Evolutionary conservation across 2,797 vertebrate genomes (phyloP).

Genomic region (Myiotriccus ornatus): DNA sequence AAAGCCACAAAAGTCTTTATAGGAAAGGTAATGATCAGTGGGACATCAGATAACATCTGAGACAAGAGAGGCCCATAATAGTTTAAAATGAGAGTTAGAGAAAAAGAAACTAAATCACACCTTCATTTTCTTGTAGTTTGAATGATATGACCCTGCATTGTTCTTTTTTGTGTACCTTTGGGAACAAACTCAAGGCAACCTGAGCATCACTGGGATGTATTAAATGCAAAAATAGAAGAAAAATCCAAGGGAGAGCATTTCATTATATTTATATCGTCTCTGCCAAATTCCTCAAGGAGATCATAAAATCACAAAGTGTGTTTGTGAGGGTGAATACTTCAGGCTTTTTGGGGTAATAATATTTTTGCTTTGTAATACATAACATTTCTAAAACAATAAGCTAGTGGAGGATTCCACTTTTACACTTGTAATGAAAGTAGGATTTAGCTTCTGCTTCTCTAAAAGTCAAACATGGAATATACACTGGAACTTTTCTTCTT

Average conservation of each 20-base stretch:
- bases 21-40: conserved; percentile 79
- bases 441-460: conserved; percentile 37
- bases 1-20: conserved; percentile 84
- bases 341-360: neutral
- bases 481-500: conserved; percentile 29
- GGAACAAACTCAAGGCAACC: neutral
- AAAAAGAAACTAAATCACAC: neutral
- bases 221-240: conserved; percentile 45
- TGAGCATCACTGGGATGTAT: neutral
- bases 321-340: neutral
- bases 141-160: fast-evolving
- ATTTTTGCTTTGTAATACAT: neutral
- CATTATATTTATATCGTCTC: neutral
- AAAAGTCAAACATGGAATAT: neutral
- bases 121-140: neutral
- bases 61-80: neutral
- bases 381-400: neutral
- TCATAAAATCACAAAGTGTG: neutral
- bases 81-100: neutral
- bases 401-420: conserved; percentile 25
- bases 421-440: conserved; percentile 49
- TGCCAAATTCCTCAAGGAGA: neutral
- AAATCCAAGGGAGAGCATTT: conserved; percentile 36
- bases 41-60: neutral
- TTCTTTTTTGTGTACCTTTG: neutral